phyloP scores from a whole-genome alignment of 2,797 vertebrate species.

The Nyctalus aviator region DNA sequence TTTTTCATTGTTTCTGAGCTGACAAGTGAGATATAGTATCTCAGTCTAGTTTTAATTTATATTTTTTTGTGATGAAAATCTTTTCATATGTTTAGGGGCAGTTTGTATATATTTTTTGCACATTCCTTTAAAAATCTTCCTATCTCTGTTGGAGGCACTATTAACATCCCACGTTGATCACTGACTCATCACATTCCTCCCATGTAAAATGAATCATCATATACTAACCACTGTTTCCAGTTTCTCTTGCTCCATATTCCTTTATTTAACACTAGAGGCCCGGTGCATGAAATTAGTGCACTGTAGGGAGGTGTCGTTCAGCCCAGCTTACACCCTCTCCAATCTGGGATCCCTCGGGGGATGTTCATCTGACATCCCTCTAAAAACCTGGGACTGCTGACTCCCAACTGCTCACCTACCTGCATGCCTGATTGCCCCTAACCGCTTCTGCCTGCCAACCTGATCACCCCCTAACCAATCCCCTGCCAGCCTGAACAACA shows the following conservation, averaged over 20 bases:
- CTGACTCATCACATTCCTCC: neutral
- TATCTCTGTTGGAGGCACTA: neutral
- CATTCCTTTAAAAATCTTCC: neutral
- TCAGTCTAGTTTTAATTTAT: neutral
- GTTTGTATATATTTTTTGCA: neutral
- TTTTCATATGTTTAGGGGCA: neutral
- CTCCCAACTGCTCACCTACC: no score
- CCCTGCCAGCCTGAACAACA: no score
- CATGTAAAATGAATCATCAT: neutral
- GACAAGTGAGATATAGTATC: neutral
- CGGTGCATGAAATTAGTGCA: no score
- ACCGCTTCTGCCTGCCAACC: no score
- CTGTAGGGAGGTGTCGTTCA: no score
- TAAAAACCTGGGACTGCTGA: no score
- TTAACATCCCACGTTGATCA: neutral
- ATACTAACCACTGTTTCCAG: neutral
- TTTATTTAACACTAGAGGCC: neutral
- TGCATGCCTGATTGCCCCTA: no score
- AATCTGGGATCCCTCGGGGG: no score
- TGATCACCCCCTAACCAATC: no score
- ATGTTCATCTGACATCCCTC: no score
- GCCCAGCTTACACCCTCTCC: no score
- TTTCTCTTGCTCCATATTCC: neutral
- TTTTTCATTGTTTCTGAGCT: neutral
- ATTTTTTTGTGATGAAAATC: neutral